Evolutionary conservation across 92 coral and sea anemone genomes (phyloP).

Genomic region (Nematostella vectensis): DNA sequence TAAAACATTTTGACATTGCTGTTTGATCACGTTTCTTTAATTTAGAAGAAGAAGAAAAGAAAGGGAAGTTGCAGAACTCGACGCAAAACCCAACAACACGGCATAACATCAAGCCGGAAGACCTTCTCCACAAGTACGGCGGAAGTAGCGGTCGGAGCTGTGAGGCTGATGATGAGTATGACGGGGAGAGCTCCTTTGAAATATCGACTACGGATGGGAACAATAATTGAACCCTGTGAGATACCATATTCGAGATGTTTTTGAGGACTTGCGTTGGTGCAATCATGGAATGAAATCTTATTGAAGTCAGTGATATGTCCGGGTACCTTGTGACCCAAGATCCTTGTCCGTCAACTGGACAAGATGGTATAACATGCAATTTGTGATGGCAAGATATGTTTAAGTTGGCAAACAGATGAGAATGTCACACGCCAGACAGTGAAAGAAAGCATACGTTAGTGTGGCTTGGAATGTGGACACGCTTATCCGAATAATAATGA

Average conservation of each 20-base stretch:
- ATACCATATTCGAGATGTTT: constrained; percentile 2
- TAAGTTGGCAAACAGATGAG: no score
- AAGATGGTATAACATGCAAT: no score
- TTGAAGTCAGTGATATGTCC: no score
- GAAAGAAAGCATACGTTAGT: no score
- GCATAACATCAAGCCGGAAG: constrained; percentile 31
- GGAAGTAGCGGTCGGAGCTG: constrained; percentile 96
- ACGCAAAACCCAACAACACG: constrained; percentile 3
- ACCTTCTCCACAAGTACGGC: constrained; percentile 52
- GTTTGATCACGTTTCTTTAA: neutral
- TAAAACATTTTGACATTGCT: no score
- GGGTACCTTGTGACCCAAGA: no score
- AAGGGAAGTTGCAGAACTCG: constrained; percentile 8
- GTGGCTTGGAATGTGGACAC: no score
- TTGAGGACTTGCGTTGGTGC: constrained; percentile 1
- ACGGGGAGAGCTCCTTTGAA: constrained; percentile 50
- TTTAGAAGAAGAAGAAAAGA: constrained; percentile 13
- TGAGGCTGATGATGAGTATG: constrained; percentile 95
- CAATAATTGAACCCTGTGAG: constrained; percentile 24
- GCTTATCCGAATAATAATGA: no score
- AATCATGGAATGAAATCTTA: neutral
- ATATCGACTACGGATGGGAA: constrained; percentile 26
- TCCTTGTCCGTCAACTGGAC: no score
- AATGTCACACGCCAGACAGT: no score
- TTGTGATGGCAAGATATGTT: no score